Conservation (phyloP, 2,888 invertebrate genomes). For the Drosophila falleni region DNA sequence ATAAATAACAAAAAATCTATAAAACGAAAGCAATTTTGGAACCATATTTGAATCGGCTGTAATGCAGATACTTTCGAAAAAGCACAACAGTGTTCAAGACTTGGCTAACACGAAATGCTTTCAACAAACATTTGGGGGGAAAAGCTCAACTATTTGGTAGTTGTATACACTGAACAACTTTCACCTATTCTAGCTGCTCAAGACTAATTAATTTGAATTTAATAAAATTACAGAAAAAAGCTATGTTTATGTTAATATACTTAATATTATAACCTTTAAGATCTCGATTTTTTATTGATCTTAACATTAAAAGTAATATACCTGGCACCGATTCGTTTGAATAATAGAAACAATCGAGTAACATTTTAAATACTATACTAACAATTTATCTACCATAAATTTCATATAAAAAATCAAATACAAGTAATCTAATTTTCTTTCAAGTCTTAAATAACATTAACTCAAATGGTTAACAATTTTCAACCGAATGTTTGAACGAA, state of each 20-base stretch:
- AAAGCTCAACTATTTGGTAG: constrained; percentile 10
- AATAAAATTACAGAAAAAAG: too few relatives aligned
- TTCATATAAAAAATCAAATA: too few relatives aligned
- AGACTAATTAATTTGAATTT: too few relatives aligned
- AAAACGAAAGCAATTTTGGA: too few relatives aligned
- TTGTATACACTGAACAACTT: neutral
- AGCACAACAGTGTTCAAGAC: neutral
- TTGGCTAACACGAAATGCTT: constrained; percentile 14
- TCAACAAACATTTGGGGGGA: neutral
- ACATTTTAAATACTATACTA: too few relatives aligned
- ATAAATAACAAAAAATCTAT: neutral
- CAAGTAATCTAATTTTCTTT: too few relatives aligned
- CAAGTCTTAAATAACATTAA: neutral
- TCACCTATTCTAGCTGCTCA: neutral
- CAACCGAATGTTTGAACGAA: constrained; percentile 6
- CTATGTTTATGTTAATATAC: neutral
- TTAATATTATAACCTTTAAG: too few relatives aligned
- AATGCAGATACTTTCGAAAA: neutral
- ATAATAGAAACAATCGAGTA: too few relatives aligned
- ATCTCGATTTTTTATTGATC: too few relatives aligned
- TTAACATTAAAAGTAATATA: too few relatives aligned
- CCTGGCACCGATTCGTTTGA: too few relatives aligned
- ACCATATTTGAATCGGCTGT: neutral
- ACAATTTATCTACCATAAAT: too few relatives aligned
- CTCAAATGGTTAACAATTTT: neutral